These are phyloP conservation scores for Eupithecia pulchellata DNA, from an alignment of 2,888 invertebrate genomes.

Conservation along the genomic window DNA sequence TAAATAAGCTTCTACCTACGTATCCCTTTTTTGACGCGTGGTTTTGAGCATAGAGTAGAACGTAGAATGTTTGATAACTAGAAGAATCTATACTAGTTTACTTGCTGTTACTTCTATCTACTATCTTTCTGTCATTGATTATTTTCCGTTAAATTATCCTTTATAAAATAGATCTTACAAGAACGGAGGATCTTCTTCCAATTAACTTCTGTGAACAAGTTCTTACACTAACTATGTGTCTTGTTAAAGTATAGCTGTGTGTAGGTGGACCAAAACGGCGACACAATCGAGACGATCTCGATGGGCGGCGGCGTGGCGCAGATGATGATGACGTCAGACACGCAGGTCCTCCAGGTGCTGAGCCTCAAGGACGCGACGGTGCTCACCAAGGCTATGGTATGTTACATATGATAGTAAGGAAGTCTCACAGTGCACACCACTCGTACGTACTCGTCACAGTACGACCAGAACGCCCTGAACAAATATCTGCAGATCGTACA, in stretches of 20 bases:
- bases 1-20: not conserved
- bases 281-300: slow-evolving; percentile 90
- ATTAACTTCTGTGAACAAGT: not conserved
- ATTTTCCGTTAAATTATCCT: not conserved
- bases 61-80: not conserved
- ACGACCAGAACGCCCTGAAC: no score
- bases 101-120: not conserved
- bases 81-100: not conserved
- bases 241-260: not conserved
- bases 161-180: not conserved
- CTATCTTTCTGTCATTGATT: not conserved
- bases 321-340: slow-evolving; percentile 91
- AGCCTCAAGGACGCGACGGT: slow-evolving; percentile 94
- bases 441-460: no score
- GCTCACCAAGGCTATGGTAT: slow-evolving; percentile 91
- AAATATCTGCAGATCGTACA: no score
- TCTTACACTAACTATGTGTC: not conserved
- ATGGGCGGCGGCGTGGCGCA: slow-evolving; percentile 92
- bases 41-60: not conserved
- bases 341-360: slow-evolving; percentile 93
- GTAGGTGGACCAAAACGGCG: slow-evolving; percentile 91
- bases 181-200: not conserved
- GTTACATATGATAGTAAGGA: no score
- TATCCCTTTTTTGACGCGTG: not conserved
- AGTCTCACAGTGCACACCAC: no score